Conservation (phyloP, 2,888 invertebrate species). For the Macrophya annulata region DNA sequence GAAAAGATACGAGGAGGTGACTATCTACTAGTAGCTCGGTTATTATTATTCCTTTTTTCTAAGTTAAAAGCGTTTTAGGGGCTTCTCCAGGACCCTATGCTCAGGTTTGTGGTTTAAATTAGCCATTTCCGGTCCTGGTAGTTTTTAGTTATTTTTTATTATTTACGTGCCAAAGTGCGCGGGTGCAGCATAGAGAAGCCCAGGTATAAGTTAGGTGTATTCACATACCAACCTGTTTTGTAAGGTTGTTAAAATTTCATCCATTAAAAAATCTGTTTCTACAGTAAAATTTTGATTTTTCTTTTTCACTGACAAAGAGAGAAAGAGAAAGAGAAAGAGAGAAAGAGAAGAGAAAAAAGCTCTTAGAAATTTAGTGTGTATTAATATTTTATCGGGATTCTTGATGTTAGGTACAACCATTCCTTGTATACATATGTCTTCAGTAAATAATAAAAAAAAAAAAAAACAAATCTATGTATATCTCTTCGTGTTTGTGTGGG, state of each 20-base stretch:
- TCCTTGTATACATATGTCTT: not conserved
- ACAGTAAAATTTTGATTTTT: not conserved
- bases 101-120: slow-evolving; percentile 40
- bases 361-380: not conserved
- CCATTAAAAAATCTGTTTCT: not conserved
- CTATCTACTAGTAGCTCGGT: not conserved
- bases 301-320: not conserved
- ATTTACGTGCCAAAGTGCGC: slow-evolving; percentile 46
- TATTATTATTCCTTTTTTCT: slow-evolving; percentile 3
- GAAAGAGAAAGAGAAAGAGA: not conserved
- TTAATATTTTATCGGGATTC: not conserved
- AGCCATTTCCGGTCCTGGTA: slow-evolving; percentile 41
- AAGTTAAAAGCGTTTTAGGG: slow-evolving; percentile 43
- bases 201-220: slow-evolving; percentile 22
- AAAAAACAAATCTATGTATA: too few relatives aligned
- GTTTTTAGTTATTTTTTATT: not conserved
- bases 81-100: not conserved
- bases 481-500: not conserved
- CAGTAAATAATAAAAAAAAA: not conserved
- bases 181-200: not conserved
- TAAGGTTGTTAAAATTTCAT: slow-evolving; percentile 6
- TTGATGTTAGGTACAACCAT: not conserved
- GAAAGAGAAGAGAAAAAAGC: not conserved
- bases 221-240: slow-evolving; percentile 3
- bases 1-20: slow-evolving; percentile 4